A percentile compares a stretch with the other conserved stretches of the same genome.
Evolutionary conservation across 2,797 vertebrate species (phyloP).

Genomic region (Danio albolineatus): DNA sequence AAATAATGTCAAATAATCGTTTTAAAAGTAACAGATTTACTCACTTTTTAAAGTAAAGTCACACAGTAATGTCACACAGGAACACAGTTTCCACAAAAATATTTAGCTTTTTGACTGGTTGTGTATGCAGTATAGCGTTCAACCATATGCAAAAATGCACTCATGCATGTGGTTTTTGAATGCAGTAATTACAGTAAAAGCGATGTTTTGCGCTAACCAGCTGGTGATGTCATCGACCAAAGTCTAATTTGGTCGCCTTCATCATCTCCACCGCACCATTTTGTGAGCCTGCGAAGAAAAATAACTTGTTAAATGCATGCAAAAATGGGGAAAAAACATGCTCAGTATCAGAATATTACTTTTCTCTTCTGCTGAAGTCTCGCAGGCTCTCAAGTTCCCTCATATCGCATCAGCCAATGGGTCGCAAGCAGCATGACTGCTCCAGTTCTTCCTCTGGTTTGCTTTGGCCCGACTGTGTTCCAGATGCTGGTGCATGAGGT

Average conservation of each 20-base stretch:
- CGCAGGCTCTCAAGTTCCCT: slow-evolving; percentile 22
- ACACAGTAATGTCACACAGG: too few relatives aligned
- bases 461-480: slow-evolving; percentile 55
- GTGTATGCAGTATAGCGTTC: slow-evolving; percentile 6
- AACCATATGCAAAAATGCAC: slow-evolving; percentile 19
- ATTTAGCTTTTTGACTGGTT: too few relatives aligned
- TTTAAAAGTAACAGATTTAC: too few relatives aligned
- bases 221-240: slow-evolving; percentile 51
- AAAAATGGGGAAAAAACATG: not conserved
- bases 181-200: slow-evolving; percentile 35
- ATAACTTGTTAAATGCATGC: not conserved
- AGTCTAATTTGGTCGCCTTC: slow-evolving; percentile 49
- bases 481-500: slow-evolving; percentile 56
- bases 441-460: slow-evolving; percentile 36
- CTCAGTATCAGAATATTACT: not conserved
- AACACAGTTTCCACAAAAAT: too few relatives aligned
- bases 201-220: slow-evolving; percentile 39
- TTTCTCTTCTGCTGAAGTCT: slow-evolving; percentile 26
- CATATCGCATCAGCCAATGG: slow-evolving; percentile 23
- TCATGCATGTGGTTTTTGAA: slow-evolving; percentile 31
- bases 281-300: slow-evolving; percentile 18
- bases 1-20: too few relatives aligned
- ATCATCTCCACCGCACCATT: slow-evolving; percentile 35
- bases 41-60: too few relatives aligned
- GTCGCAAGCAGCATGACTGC: slow-evolving; percentile 10